Conservation (phyloP, 2,797 vertebrate genomes). For the Sandelia bainsii region DNA sequence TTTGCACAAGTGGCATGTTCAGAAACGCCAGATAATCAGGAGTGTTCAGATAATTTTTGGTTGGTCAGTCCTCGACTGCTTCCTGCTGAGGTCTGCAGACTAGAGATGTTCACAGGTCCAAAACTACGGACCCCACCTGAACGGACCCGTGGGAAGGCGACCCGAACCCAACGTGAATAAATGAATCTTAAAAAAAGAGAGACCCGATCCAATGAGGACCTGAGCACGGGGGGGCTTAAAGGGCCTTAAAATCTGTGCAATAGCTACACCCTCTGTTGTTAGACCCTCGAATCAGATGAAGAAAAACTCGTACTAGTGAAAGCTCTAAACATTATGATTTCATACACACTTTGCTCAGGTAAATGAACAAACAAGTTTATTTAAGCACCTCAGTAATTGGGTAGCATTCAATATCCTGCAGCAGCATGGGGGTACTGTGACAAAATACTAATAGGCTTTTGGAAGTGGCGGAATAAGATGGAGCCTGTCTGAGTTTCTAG, state of each 20-base stretch:
- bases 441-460: constrained; percentile 74
- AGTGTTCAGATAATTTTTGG: no score
- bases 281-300: no score
- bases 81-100: no score
- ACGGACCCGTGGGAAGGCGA: no score
- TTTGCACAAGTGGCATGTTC: background rate
- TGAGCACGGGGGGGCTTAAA: background rate
- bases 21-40: no score
- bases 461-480: constrained; percentile 43
- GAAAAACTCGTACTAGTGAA: background rate
- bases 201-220: no score
- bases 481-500: constrained; percentile 45
- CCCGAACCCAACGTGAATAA: no score
- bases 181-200: no score
- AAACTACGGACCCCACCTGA: no score
- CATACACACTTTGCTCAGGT: constrained; percentile 52
- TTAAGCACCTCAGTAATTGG: constrained; percentile 68
- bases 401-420: constrained; percentile 70
- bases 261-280: background rate
- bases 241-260: constrained; percentile 21
- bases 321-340: constrained; percentile 59
- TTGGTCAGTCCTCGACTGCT: no score
- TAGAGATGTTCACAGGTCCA: no score
- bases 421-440: constrained; percentile 62
- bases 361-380: constrained; percentile 69